Base-by-base conservation (phyloP, 2,113 vertebrate species). In the Scopus umbretta region DNA sequence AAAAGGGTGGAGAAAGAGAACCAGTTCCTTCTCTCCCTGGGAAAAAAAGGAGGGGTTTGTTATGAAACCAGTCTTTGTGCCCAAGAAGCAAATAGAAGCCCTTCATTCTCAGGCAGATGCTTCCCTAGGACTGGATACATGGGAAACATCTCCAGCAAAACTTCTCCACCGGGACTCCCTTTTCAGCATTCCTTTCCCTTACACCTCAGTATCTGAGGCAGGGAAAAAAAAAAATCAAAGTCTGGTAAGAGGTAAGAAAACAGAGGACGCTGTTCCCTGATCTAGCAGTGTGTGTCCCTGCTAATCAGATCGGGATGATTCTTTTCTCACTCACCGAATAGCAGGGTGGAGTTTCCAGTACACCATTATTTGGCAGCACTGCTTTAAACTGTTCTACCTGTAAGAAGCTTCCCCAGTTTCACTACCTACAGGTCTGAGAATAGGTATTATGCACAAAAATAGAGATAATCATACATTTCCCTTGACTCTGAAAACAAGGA, bases 11-110 rank as follows among this genome's bases (percentile, higher is more conserved):
- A 36, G 16, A 62, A 61, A 36, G 16, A 76, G 4, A 72, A 67
- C 7, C 17, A 47, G 20, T 20, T 87, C 32, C 5, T 63, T 63
- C 12, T n/a, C 5, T 7, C 7, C 27, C 7, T 29, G 7, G 19
- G 16, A 11, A 52, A 5, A 5, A 36, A 11, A 13, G 1, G 9
- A 10, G 2, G 9, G 2, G 2, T 17, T 40, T 72, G 10, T 68
- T 19, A 66, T 34, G 14, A 86, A 55, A 13, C 8, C 19, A 43
- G 11, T 6, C 79, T 53, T 53, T 63, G 30, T 55, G 11, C 6
- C 53, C 25, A 49, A 78, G 34, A 53, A 65, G 25, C 7, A 2
- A 50, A 38, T 2, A 26, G 4, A 56, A 74, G 2, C n/a, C 15
- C 11, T 66, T 49, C 26, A 6, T 76, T 75, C 65, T 79, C 38